Evolutionary conservation across 2,797 vertebrate genomes (phyloP), one percentile per base, ranked within the genome.

Genomic region (Platyrinchus mystaceus): DNA sequence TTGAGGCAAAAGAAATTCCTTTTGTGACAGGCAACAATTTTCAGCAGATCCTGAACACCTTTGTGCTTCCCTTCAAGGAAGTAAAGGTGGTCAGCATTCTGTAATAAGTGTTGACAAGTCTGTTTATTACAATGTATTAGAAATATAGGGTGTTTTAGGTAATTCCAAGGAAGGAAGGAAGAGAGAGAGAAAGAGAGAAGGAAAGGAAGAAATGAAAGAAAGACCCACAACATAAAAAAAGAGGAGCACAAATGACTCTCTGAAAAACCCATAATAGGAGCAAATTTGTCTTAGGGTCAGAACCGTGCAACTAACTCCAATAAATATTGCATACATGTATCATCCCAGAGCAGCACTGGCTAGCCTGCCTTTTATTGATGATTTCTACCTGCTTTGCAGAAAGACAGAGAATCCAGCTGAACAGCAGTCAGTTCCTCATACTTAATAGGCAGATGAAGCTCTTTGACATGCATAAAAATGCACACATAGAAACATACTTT

Each of bases 21-120:
- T 89, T 77, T 63, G 27, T 58, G 49, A 90, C 34, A 84, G 23
- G 21, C 55, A 86, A 49, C 2, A 2, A 67, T 74, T 89, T 90
- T 56, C 79, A 86, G 53, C 46, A 88, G 53, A 78, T 73, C 58
- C 63, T 58, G 44, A 94, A 74, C 44, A 83, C 14, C 32, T 95
- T 56, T 84, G 68, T 82, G 22, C 41, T 68, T 56, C 34, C 89
- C 68, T 91, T 87, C 49, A 81, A 84, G 71, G 56, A 89, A 91
- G 14, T 32, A 70, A 83, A 77, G 9, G 58, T 60, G 44, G 27
- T 53, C 75, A 64, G 50, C 3, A 3, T 39, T 70, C 47, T 66
- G 20, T 56, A 27, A 43, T 36, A 63, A 34, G 2, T 24, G 27
- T 49, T 52, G 41, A 22, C 15, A 71, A 84, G 20, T 24, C n/a